Evolutionary conservation across 2,888 invertebrate genomes (phyloP).

Genomic region (Trisateles emortualis): DNA sequence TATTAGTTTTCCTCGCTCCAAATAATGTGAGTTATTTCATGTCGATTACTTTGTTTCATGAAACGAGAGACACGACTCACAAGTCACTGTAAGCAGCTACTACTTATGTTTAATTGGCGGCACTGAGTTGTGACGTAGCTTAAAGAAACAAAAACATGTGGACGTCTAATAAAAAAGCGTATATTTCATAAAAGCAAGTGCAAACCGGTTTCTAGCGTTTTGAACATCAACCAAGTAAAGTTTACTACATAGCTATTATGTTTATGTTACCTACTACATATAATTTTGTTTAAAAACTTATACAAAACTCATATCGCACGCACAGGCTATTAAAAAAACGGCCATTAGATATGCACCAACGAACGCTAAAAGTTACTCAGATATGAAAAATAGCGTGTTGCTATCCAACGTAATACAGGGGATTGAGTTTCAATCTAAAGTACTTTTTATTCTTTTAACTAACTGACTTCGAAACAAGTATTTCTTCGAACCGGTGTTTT

Average conservation of each 20-base stretch:
- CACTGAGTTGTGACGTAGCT: conserved; percentile 38
- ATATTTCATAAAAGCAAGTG: conserved; percentile 19
- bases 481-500: conserved; percentile 21
- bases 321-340: conserved; percentile 27
- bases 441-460: conserved; percentile 23
- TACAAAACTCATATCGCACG: conserved; percentile 28
- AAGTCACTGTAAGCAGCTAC: conserved; percentile 18
- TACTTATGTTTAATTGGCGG: conserved; percentile 36
- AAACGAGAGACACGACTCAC: conserved; percentile 26
- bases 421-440: conserved; percentile 31
- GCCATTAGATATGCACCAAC: conserved; percentile 41
- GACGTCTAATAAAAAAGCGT: conserved; percentile 18
- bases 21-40: conserved; percentile 48
- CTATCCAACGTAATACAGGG: conserved; percentile 28
- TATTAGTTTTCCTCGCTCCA: conserved; percentile 60
- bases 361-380: conserved; percentile 26
- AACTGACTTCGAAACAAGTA: conserved; percentile 20
- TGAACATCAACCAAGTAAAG: conserved; percentile 7
- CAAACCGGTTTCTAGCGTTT: conserved; percentile 27
- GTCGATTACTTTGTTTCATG: conserved; percentile 48
- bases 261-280: conserved; percentile 16
- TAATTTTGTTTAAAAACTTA: conserved; percentile 37
- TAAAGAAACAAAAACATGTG: conserved; percentile 17
- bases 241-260: conserved; percentile 4
- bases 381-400: conserved; percentile 22